Percentiles rank a stretch among this genome's conserved stretches.
Conservation (phyloP, 2,797 vertebrate species). For the Avahi laniger region DNA sequence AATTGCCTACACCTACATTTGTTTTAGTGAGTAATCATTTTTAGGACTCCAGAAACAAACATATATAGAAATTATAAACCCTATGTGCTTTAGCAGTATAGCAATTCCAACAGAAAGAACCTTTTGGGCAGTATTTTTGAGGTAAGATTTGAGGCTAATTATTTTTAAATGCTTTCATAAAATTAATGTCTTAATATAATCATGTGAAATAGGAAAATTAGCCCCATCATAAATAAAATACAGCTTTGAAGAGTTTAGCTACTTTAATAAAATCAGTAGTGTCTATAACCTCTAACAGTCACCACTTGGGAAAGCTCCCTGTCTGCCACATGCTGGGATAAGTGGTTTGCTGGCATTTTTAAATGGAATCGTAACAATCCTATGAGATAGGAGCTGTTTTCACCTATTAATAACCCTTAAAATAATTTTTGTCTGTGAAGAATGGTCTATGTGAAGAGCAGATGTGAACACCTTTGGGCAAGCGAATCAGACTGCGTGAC, state of each 20-base stretch:
- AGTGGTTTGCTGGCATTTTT: not conserved
- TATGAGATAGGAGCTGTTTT: not conserved
- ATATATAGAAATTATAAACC: not conserved
- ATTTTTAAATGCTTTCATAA: not conserved
- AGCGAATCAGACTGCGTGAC: not conserved
- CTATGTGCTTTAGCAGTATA: not conserved
- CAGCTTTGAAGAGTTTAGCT: not conserved
- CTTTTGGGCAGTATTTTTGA: not conserved
- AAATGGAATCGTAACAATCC: not conserved
- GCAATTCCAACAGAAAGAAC: not conserved
- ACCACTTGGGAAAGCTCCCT: not conserved
- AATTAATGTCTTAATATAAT: not conserved
- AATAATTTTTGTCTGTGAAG: not conserved
- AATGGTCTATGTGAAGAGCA: not conserved
- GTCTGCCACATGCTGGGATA: not conserved
- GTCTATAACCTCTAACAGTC: not conserved
- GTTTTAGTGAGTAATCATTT: not conserved
- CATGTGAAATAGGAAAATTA: not conserved
- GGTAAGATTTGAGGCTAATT: constrained; percentile 7
- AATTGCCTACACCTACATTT: not conserved
- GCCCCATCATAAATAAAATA: not conserved
- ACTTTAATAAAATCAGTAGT: not conserved
- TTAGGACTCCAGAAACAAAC: not conserved
- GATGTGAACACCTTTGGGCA: not conserved
- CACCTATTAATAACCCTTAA: not conserved